Conservation (phyloP, 1,140 invertebrate species). For the Phthorimaea operculella region DNA sequence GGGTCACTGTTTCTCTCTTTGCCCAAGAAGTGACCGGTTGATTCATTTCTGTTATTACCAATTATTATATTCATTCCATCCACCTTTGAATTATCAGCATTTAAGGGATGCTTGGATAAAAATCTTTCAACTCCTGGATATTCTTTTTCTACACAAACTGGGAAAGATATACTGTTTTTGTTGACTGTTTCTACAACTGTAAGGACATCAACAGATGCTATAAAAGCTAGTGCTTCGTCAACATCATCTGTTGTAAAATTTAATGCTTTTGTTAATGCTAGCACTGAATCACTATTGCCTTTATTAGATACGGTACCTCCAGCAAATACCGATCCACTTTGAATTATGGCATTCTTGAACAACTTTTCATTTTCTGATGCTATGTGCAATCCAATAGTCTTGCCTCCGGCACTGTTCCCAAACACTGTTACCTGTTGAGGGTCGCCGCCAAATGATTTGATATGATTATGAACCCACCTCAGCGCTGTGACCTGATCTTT, state of each 20-base stretch:
- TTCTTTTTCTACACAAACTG: constrained; percentile 22
- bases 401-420: constrained; percentile 73
- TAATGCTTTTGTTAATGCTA: constrained; percentile 19
- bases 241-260: constrained; percentile 17
- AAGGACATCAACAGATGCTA: constrained; percentile 11
- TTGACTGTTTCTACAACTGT: background rate
- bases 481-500: constrained; percentile 75
- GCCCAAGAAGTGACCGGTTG: constrained; percentile 5
- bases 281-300: constrained; percentile 7
- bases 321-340: constrained; percentile 19
- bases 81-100: constrained; percentile 13
- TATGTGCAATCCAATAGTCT: constrained; percentile 16
- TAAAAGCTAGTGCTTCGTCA: constrained; percentile 16
- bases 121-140: constrained; percentile 19
- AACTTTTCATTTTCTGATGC: constrained; percentile 21
- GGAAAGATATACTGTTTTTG: no score
- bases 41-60: constrained; percentile 19
- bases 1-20: background rate
- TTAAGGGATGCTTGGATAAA: constrained; percentile 16
- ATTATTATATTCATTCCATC: constrained; percentile 18
- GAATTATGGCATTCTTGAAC: constrained; percentile 27
- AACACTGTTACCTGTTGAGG: constrained; percentile 70
- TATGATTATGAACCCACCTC: constrained; percentile 73
- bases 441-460: constrained; percentile 75
- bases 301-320: constrained; percentile 5